Evolutionary conservation across 2,888 invertebrate species (phyloP), one percentile per base, ranked within the genome.

Genomic region (Anaspis maculata): DNA sequence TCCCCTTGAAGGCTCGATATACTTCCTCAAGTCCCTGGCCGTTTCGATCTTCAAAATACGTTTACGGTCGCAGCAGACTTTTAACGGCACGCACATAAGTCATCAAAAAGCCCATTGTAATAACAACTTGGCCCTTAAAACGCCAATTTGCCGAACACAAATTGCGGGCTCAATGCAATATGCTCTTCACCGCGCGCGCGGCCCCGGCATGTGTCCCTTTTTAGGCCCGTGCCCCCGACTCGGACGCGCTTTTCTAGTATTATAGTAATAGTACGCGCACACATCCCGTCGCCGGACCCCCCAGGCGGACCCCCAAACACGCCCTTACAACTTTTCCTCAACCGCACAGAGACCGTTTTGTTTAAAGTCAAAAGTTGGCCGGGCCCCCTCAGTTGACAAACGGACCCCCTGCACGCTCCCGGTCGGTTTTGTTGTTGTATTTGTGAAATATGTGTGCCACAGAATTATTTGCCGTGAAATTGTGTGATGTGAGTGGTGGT

Each of bases 391-490:
- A 32, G 46, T 42, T 35, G 41, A 44, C 46, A 44, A 46, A 46
- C 41, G 44, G 44, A 45, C 46, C 46, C 44, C 46, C 46, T 35
- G 25, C 37, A 16, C 26, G 9, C 28, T 25, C 19, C 19, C 15
- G 24, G 35, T 23, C 27, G 33, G 27, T 39, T 41, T 41, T 35
- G 45, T 46, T 42, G 44, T 46, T 45, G 41, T 43, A 44, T 41
- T 50, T 48, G 47, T 48, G 48, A 50, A 49, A 50, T 49, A 47
- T 48, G 48, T 41, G 45, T 43, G 41, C 44, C 41, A 42, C 46
- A 45, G 44, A 48, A 44, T 54, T 49, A 51, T 52, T 52, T 49
- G 47, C 49, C 52, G 51, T 55, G 52, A 52, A 54, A 55, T 55
- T 42, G 49, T 41, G 41, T n/a, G n/a, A n/a, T n/a, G n/a, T n/a